Conservation (phyloP, 2,113 vertebrate species). For the Sialia sialis region DNA sequence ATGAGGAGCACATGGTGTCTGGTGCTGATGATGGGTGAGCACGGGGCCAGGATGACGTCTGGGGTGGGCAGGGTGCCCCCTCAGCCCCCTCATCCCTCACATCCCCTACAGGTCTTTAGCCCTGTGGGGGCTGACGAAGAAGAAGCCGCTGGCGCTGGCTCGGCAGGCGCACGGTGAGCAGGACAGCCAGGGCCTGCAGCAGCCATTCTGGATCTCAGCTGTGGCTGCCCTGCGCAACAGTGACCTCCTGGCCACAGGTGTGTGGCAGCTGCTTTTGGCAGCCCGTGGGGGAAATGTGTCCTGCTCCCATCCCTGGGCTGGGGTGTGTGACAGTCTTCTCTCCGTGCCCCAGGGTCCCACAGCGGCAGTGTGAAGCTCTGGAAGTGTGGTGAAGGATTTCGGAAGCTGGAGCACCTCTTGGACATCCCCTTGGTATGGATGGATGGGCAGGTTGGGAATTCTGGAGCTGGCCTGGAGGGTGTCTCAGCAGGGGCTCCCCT, state of each 20-base stretch:
- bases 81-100: neutral
- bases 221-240: constrained; percentile 23
- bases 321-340: neutral
- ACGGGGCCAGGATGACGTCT: accelerated
- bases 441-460: neutral
- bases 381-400: constrained; percentile 85
- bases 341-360: constrained; percentile 82
- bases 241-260: constrained; percentile 41
- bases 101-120: constrained; percentile 77
- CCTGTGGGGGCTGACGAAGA: constrained; percentile 92
- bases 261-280: neutral
- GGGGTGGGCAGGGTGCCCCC: neutral
- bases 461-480: neutral
- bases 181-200: neutral
- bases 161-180: constrained; percentile 75
- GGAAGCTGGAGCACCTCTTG: constrained; percentile 81
- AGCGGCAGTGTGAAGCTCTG: constrained; percentile 82
- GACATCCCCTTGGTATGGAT: constrained; percentile 84
- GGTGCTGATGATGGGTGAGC: constrained; percentile 92
- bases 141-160: constrained; percentile 84
- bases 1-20: constrained; percentile 93
- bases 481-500: accelerated
- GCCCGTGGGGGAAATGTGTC: neutral
- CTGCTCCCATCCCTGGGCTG: accelerated
- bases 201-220: neutral